Percentiles rank a stretch among this genome's conserved stretches.
phyloP scores from a whole-genome alignment of 1,140 invertebrate genomes.

The Philopotamus ludificatus region DNA sequence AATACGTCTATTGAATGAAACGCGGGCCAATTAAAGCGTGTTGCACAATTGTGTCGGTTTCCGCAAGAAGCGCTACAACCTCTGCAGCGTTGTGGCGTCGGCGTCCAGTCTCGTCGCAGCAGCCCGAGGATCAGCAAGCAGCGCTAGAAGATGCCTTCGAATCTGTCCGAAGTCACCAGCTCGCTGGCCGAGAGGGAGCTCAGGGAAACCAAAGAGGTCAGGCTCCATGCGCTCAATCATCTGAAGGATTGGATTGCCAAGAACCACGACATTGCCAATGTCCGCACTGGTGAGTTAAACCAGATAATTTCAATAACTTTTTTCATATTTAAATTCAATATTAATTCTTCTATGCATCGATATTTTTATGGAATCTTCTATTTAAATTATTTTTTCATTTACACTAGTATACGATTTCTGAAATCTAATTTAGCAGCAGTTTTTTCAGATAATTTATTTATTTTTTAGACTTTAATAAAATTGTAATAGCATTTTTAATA shows the following conservation, averaged over 20 bases:
- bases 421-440: neutral
- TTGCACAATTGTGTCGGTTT: neutral
- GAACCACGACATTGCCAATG: slow-evolving; percentile 65
- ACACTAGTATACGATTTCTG: no score
- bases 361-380: neutral
- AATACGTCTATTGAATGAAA: no score
- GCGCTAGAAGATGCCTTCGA: neutral
- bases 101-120: neutral
- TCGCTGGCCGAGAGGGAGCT: slow-evolving; percentile 59
- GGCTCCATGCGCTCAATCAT: slow-evolving; percentile 61
- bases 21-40: no score
- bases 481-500: no score
- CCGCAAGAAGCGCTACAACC: neutral
- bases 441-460: neutral
- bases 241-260: slow-evolving; percentile 68
- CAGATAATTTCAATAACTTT: slow-evolving; percentile 12
- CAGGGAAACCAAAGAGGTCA: slow-evolving; percentile 61
- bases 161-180: neutral
- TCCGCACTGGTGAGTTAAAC: slow-evolving; percentile 65
- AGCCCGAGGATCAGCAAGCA: neutral
- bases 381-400: neutral
- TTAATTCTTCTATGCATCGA: neutral
- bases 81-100: neutral
- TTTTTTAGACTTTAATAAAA: neutral
- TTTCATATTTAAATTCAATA: neutral